A percentile compares a stretch with the other conserved stretches of the same genome.
Evolutionary conservation across 2,113 vertebrate genomes (phyloP).

Genomic region (Dissostichus mawsoni): DNA sequence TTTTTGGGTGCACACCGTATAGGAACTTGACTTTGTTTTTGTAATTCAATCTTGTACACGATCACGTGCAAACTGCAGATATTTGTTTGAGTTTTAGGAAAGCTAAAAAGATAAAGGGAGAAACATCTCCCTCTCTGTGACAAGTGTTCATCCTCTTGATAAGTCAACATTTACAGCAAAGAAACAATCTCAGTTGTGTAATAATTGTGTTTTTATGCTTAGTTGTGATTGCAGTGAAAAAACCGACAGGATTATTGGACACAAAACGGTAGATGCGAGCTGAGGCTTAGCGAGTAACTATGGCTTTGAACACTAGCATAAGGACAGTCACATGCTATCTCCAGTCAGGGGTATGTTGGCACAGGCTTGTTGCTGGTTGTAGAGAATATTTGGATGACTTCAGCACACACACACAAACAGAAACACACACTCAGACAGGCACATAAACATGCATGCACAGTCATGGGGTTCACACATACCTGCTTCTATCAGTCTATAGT

Average conservation of each 20-base stretch:
- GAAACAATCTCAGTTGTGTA: background rate
- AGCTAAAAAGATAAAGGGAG: background rate
- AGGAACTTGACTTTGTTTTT: background rate
- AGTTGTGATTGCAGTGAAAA: conserved; percentile 57
- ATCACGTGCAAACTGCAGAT: background rate
- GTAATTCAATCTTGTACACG: conserved; percentile 1
- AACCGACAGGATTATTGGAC: conserved; percentile 72
- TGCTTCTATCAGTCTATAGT: conserved; percentile 11
- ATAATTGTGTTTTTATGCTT: conserved; percentile 53
- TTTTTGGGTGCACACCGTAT: background rate
- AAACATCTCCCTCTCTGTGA: background rate
- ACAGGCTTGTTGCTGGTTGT: conserved; percentile 65
- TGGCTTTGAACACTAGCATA: conserved; percentile 78
- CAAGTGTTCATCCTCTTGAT: background rate
- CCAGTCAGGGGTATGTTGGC: conserved; percentile 80
- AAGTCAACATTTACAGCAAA: background rate
- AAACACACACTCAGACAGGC: conserved; percentile 13
- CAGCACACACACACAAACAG: conserved; percentile 47
- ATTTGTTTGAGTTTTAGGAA: background rate
- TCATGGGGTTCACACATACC: conserved; percentile 20
- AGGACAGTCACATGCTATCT: conserved; percentile 81
- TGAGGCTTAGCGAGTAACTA: conserved; percentile 72
- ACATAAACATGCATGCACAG: conserved; percentile 22
- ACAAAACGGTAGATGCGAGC: conserved; percentile 67
- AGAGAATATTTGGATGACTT: conserved; percentile 77